Conservation (phyloP, 2,888 invertebrate genomes). For the Archips crataeganus region DNA sequence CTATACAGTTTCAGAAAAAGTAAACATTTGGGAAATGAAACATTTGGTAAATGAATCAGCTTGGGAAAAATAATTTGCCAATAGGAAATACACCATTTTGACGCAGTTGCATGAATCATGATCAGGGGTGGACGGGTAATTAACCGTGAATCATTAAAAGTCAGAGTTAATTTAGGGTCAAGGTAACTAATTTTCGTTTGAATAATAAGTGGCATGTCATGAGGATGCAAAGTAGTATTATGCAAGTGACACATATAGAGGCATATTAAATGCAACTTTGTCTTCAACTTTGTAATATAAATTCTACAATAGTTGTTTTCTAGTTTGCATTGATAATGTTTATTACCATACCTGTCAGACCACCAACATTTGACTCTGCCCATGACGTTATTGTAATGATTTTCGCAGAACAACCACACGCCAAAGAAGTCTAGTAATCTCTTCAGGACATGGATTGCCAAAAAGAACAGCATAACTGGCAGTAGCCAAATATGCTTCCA, state of each 20-base stretch:
- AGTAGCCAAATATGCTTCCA: slow-evolving; percentile 95
- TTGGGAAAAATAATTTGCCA: too few species aligned
- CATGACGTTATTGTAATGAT: slow-evolving; percentile 72
- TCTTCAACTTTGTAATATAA: neutral
- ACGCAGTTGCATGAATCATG: too few species aligned
- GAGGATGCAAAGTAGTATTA: neutral
- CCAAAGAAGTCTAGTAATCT: slow-evolving; percentile 81
- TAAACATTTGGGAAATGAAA: too few species aligned
- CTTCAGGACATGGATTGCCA: slow-evolving; percentile 89
- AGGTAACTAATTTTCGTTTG: neutral
- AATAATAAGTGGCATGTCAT: neutral
- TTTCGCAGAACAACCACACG: slow-evolving; percentile 79
- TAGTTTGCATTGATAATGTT: neutral
- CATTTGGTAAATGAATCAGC: too few species aligned
- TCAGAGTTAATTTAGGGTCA: neutral
- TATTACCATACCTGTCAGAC: slow-evolving; percentile 77
- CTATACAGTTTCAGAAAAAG: too few species aligned
- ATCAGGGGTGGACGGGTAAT: too few species aligned
- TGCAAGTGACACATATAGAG: neutral
- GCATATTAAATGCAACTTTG: neutral
- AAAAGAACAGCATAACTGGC: slow-evolving; percentile 91
- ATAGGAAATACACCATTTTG: too few species aligned
- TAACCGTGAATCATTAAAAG: too few species aligned
- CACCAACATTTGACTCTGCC: slow-evolving; percentile 86
- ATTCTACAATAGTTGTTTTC: neutral